Conservation (phyloP, 2,113 vertebrate species). For the Copsychus sechellarum region DNA sequence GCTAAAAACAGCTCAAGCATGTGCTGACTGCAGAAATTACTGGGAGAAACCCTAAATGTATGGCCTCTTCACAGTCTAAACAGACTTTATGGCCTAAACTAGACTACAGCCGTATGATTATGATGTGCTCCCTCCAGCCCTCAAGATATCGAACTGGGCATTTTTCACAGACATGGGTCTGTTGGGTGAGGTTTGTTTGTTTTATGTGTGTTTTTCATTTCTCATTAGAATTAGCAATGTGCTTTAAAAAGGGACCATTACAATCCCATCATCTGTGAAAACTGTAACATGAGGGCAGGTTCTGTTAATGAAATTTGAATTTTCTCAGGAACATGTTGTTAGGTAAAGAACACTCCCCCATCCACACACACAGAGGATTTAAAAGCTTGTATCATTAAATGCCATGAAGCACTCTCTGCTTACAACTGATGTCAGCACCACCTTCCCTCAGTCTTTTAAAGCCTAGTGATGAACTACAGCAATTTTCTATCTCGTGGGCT, state of each 20-base stretch:
- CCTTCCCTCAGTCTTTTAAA: neutral
- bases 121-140: neutral
- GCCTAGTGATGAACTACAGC: neutral
- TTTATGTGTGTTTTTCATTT: neutral
- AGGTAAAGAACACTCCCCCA: neutral
- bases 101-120: neutral
- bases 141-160: neutral
- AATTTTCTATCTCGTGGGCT: neutral
- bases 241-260: neutral
- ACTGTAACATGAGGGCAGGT: neutral
- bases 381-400: neutral
- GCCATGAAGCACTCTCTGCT: neutral
- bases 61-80: neutral
- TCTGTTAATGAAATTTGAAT: neutral
- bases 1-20: neutral
- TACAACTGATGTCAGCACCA: neutral
- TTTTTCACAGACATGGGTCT: neutral
- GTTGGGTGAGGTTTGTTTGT: neutral
- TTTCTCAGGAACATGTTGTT: neutral
- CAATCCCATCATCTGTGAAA: neutral
- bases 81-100: neutral
- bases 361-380: neutral
- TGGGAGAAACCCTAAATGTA: neutral
- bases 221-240: neutral
- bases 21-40: neutral